phyloP scores from a whole-genome alignment of 2,888 invertebrate genomes.

The Metallyticus violacea region DNA sequence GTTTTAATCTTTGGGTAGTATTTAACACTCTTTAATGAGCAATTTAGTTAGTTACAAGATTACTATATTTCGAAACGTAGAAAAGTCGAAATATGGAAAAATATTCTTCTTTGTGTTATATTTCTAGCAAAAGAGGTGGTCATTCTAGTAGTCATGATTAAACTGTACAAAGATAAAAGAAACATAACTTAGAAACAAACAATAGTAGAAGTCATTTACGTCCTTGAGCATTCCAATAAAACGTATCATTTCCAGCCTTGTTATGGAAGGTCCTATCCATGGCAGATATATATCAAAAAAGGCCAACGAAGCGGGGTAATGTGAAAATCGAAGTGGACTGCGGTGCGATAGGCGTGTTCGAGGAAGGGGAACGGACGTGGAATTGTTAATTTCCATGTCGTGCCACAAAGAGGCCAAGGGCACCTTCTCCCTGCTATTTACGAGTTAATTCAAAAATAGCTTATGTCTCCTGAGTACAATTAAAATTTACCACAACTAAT shows the following conservation, averaged over 20 bases:
- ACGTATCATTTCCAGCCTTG: background rate
- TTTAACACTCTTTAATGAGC: too few relatives aligned
- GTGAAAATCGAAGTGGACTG: background rate
- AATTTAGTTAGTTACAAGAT: too few relatives aligned
- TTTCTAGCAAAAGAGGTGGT: too few relatives aligned
- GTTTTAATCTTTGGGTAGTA: too few relatives aligned
- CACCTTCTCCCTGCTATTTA: background rate
- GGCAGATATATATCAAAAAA: background rate
- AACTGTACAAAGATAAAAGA: background rate
- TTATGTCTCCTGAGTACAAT: background rate
- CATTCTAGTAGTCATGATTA: too few relatives aligned
- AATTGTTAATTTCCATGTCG: background rate
- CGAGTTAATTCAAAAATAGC: background rate
- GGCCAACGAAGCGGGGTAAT: background rate
- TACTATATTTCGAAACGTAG: too few relatives aligned
- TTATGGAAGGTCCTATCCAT: background rate
- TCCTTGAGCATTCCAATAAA: background rate
- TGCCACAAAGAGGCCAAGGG: background rate
- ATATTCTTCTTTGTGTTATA: too few relatives aligned
- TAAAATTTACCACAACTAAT: too few relatives aligned
- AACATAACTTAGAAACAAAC: background rate
- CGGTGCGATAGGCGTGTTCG: background rate
- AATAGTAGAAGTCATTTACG: background rate
- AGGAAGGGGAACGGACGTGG: background rate
- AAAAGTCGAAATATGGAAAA: too few relatives aligned